Base-by-base conservation (phyloP, 2,113 vertebrate species). In the Mionectes macconnelli region DNA sequence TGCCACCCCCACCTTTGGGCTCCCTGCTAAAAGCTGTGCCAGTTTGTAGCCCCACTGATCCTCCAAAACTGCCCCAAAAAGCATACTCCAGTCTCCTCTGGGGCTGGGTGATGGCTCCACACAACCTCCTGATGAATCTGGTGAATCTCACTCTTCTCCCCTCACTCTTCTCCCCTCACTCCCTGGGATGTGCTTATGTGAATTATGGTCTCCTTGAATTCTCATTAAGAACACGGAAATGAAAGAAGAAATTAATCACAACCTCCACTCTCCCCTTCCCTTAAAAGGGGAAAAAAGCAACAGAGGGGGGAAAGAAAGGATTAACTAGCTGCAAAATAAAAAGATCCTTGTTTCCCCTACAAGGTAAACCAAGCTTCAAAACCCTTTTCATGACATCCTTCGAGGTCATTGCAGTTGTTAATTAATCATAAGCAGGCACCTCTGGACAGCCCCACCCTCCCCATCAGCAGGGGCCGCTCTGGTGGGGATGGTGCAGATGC, bases 281-380 rank as follows among this genome's bases (percentile, higher is more conserved):
- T 72, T 67, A 76, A 55, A 56, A 18, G 9, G 22, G 33, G 12
- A 16, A 84, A 73, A 82, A 89, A 82, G 33, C 47, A 28, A 78
- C 33, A 33, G 68, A 84, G 18, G 5, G 8, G 6, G 6, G 22
- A 14, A 6, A 14, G 15, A 47, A 84, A 21, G 77, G 57, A 57
- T 96, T 86, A 78, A 66, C 7, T 21, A 40, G 59, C 45, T 85
- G 83, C 37, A 37, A 67, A 81, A 95, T 19, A 91, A 49, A 49
- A 85, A 85, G 50, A 60, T 81, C 59, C 93, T 66, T 95, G 55
- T 96, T 96, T 89, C 28, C 57, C 52, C n/a, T 70, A 40, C 42
- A 57, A 56, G 95, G 42, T 28, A 47, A 87, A 49, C 63, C 7
- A 11, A 33, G 42, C 91, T 91, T 82, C 37, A 50, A 60, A 77